Base-by-base conservation (phyloP, 92 coral and sea anemone species). In the Desmophyllum pertusum region DNA sequence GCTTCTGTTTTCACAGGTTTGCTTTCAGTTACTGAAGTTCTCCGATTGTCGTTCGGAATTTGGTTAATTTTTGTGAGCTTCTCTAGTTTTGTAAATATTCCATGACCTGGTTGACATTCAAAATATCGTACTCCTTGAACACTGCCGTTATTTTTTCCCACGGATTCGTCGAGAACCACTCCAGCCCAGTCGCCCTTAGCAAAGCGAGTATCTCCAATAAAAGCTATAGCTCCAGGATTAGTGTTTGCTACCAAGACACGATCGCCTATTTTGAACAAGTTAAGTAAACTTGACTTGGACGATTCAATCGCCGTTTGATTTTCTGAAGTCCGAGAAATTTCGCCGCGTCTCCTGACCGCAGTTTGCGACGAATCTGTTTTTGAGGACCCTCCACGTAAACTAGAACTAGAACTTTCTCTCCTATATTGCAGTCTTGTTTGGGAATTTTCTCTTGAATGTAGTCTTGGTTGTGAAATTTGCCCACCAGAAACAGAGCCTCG, bases 111-210 rank as follows among this genome's bases (percentile, higher is more conserved):
- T 40, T 92, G 86, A 61, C 99, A 97, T 4, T 95, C 98, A 78
- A 97, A 97, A 80, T 97, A 97, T 43, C 91, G 82, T 21, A 92
- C 94, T n/a, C 99, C 99, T 42, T 94, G 98, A 39, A 97, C 99
- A 25, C 95, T 87, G 5, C 99, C 99, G 62, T 95, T 92, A 73
- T 97, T 97, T 88, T 97, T 97, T 11, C 99, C 99, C 1, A 89
- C 86, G 0, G 97, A 81, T 63, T 97, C 98, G 75, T 97, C 99
- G 27, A 97, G 87, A 72, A 81, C 89, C 5, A 97, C 91, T 10
- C 99, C 99, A 72, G 98, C 99, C 99, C 99, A 97, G 39, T 89
- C 92, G 18, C 99, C 99, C 81, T 97, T 97, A 46, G 99, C 99
- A 80, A 97, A 97, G 63, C 93, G 88, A 66, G 99, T 93, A 77